These are phyloP conservation scores for Xestobium rufovillosum DNA, from an alignment of 2,888 invertebrate species.

Conservation along the genomic window DNA sequence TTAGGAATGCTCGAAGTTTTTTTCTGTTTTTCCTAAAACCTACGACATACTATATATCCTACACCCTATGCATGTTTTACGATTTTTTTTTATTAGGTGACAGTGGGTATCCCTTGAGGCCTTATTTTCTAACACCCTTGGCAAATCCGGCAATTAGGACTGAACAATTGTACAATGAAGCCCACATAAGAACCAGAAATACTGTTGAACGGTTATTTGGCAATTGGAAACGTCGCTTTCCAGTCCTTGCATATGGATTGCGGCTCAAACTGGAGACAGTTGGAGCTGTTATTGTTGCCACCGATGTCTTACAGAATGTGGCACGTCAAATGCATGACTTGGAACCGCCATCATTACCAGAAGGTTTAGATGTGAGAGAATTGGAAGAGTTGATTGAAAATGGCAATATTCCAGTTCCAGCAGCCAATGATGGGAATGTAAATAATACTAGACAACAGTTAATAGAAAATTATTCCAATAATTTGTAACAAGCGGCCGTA, in stretches of 20 bases:
- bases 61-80: too few species aligned
- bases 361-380: slow-evolving; percentile 12
- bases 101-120: slow-evolving; percentile 19
- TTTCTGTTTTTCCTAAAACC: too few species aligned
- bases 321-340: slow-evolving; percentile 15
- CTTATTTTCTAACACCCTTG: slow-evolving; percentile 23
- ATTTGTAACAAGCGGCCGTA: too few species aligned
- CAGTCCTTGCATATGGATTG: slow-evolving; percentile 19
- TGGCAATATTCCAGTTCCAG: slow-evolving; percentile 10
- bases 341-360: slow-evolving; percentile 15
- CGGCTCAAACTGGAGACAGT: slow-evolving; percentile 16
- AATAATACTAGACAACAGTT: too few species aligned
- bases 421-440: too few species aligned
- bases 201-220: slow-evolving; percentile 20
- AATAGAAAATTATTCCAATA: too few species aligned
- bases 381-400: slow-evolving; percentile 11
- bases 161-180: slow-evolving; percentile 24
- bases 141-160: slow-evolving; percentile 17
- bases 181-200: slow-evolving; percentile 22
- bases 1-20: too few species aligned
- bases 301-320: slow-evolving; percentile 24
- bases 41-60: too few species aligned
- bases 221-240: slow-evolving; percentile 24
- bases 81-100: slow-evolving; percentile 16
- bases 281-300: slow-evolving; percentile 19